Conservation (phyloP, 2,888 invertebrate genomes). For the Cataglyphis albicans region DNA sequence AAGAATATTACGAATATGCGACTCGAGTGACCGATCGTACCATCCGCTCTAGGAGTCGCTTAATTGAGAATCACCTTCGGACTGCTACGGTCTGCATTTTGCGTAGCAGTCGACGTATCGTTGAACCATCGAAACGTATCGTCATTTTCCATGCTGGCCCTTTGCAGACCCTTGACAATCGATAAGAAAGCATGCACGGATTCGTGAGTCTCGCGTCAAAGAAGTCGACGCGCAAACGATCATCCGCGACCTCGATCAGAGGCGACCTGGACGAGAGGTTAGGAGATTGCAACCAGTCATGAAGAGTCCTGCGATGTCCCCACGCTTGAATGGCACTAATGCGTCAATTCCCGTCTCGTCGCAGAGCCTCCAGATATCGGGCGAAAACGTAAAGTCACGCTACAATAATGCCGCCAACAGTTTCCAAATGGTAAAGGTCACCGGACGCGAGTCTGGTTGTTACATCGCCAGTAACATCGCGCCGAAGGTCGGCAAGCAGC, state of each 20-base stretch:
- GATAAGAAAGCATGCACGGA: conserved; percentile 62
- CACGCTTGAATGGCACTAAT: conserved; percentile 71
- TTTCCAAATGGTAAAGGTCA: conserved; percentile 74
- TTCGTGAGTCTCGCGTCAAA: conserved; percentile 26
- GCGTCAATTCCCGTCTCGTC: conserved; percentile 64
- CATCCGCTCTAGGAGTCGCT: background rate
- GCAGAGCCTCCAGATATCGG: conserved; percentile 58
- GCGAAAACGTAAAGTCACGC: conserved; percentile 42
- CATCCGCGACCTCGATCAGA: conserved; percentile 15
- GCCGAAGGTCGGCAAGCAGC: conserved; percentile 78
- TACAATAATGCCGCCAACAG: conserved; percentile 64
- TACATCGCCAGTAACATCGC: conserved; percentile 75
- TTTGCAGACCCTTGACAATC: conserved; percentile 21
- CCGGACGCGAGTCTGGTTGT: conserved; percentile 72
- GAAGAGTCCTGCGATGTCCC: conserved; percentile 73
- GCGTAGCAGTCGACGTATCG: background rate
- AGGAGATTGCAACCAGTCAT: conserved; percentile 65
- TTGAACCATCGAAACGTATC: background rate
- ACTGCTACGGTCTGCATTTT: background rate
- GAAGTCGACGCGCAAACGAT: conserved; percentile 51
- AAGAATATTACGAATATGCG: background rate
- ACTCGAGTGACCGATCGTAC: background rate
- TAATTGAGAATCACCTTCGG: background rate
- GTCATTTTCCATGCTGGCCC: conserved; percentile 11
- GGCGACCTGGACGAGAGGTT: conserved; percentile 64